Conservation (phyloP, 2,797 vertebrate genomes). For the Cheracebus regulus region DNA sequence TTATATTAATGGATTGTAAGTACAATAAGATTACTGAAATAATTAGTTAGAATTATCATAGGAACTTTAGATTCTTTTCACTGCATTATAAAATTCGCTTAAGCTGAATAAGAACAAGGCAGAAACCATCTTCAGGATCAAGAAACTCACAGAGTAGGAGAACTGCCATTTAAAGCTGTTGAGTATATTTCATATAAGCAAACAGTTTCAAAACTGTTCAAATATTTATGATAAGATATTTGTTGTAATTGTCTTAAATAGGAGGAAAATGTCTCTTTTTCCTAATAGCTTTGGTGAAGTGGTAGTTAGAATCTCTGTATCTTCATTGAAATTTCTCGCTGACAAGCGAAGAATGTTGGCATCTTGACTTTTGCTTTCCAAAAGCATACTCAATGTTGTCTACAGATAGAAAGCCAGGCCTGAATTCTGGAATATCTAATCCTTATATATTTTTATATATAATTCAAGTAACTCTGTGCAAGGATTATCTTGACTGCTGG, state of each 20-base stretch:
- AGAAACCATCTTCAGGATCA: neutral
- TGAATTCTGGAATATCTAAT: conserved; percentile 52
- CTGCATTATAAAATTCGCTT: neutral
- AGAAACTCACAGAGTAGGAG: neutral
- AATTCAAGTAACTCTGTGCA: conserved; percentile 39
- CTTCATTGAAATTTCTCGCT: neutral
- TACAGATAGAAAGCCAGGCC: neutral
- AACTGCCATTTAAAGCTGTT: neutral
- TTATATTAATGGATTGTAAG: neutral
- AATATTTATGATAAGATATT: neutral
- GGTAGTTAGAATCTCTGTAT: neutral
- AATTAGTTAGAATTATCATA: neutral
- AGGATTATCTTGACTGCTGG: conserved; percentile 58
- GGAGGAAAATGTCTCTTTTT: neutral
- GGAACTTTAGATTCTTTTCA: neutral
- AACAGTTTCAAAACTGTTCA: neutral
- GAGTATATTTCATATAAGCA: neutral
- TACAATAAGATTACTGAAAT: neutral
- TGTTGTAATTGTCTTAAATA: neutral
- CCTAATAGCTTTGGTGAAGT: neutral
- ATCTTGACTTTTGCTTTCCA: conserved; percentile 51
- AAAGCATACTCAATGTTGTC: neutral
- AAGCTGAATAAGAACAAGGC: neutral
- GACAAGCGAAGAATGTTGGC: neutral
- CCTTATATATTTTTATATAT: neutral